A percentile compares a stretch with the other conserved stretches of the same genome.
Evolutionary conservation across 2,113 vertebrate species (phyloP).

Genomic region (Ochotona curzoniae): DNA sequence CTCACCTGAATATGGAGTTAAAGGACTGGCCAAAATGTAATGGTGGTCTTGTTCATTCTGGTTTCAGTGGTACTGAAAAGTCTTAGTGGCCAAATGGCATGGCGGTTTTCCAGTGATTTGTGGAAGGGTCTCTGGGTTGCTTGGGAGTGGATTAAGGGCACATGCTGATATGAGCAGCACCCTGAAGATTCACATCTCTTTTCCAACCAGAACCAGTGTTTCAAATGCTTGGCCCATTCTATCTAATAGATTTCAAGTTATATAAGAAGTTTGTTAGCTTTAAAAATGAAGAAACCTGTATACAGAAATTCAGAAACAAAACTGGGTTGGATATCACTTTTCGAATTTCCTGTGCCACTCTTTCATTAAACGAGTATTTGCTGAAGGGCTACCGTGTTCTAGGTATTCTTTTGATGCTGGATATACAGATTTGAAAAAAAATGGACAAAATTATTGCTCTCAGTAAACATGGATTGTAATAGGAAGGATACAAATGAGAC

Average conservation of each 20-base stretch:
- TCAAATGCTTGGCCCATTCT: neutral
- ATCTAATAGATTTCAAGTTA: neutral
- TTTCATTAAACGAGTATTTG: neutral
- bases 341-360: neutral
- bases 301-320: neutral
- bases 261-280: neutral
- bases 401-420: neutral
- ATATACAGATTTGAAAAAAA: neutral
- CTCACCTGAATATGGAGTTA: neutral
- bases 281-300: neutral
- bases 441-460: neutral
- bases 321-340: neutral
- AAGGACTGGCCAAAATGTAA: neutral
- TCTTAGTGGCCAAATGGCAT: neutral
- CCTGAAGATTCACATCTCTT: neutral
- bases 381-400: neutral
- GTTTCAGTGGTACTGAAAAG: neutral
- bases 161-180: neutral
- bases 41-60: neutral
- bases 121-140: neutral
- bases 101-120: neutral
- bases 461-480: neutral
- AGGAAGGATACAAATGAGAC: neutral
- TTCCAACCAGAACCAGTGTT: neutral
- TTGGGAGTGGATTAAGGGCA: neutral